These are phyloP conservation scores for Anagyrus pseudococci DNA, from an alignment of 2,888 invertebrate species.

Conservation along the genomic window DNA sequence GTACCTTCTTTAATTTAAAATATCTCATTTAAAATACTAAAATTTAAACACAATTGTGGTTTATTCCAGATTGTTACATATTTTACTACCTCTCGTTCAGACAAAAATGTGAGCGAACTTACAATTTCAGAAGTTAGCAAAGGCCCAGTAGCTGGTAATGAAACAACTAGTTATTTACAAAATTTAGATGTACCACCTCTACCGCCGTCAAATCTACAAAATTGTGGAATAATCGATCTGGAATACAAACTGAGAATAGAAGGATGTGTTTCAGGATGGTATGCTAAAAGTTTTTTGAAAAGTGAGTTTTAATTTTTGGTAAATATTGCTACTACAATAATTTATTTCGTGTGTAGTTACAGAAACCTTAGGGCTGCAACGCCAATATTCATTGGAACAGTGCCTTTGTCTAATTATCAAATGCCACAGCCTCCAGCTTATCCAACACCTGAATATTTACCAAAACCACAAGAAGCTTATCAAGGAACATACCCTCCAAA, in stretches of 20 bases:
- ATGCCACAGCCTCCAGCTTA: slow-evolving; percentile 54
- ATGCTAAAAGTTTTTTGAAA: slow-evolving; percentile 30
- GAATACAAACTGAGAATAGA: slow-evolving; percentile 76
- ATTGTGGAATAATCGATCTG: slow-evolving; percentile 78
- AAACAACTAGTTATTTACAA: slow-evolving; percentile 71
- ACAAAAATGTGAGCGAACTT: slow-evolving; percentile 67
- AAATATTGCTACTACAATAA: not conserved
- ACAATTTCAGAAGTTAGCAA: slow-evolving; percentile 71
- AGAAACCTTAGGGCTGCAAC: slow-evolving; percentile 71
- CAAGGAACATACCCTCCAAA: slow-evolving; percentile 61
- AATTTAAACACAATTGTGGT: slow-evolving; percentile 3
- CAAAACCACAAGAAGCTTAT: slow-evolving; percentile 54
- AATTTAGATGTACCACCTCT: slow-evolving; percentile 74
- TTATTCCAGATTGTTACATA: slow-evolving; percentile 67
- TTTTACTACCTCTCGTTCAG: slow-evolving; percentile 70
- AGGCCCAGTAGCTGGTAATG: slow-evolving; percentile 70
- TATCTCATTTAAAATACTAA: too few species aligned
- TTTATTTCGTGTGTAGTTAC: slow-evolving; percentile 55
- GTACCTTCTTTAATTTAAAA: slow-evolving; percentile 61
- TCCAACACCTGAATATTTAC: not conserved
- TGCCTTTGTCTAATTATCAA: slow-evolving; percentile 70
- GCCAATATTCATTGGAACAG: slow-evolving; percentile 77
- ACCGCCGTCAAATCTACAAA: slow-evolving; percentile 78
- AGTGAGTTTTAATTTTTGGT: too few species aligned
- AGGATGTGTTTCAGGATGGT: slow-evolving; percentile 53